Evolutionary conservation across 2,888 invertebrate species (phyloP).

Genomic region (Myathropa florea): DNA sequence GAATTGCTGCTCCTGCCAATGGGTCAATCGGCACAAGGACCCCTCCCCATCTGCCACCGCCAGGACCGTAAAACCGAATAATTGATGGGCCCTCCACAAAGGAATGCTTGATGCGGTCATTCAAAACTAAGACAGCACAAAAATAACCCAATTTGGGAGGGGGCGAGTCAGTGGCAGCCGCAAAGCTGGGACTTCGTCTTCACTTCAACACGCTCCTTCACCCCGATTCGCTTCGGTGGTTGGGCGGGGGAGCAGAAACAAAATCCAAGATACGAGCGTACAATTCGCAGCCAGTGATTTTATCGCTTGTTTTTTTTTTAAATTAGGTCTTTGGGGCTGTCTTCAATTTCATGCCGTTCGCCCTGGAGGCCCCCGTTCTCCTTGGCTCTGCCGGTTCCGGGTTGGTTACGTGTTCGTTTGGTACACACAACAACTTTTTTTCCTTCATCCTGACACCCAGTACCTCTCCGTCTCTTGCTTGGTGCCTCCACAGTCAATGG

Average conservation of each 20-base stretch:
- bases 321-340: constrained; percentile 31
- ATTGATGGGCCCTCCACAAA: constrained; percentile 13
- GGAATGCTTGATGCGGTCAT: constrained; percentile 2
- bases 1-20: background rate
- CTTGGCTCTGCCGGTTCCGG: background rate
- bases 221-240: background rate
- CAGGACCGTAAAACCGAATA: background rate
- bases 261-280: background rate
- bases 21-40: background rate
- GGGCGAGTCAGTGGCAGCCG: constrained; percentile 19
- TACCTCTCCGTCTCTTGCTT: no score
- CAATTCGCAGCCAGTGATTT: constrained; percentile 7
- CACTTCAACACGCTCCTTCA: no score
- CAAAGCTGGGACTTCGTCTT: constrained; percentile 4
- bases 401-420: background rate
- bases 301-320: constrained; percentile 6
- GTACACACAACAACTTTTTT: background rate
- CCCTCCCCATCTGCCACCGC: background rate
- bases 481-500: no score
- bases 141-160: constrained; percentile 20
- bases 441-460: background rate
- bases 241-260: background rate
- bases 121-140: constrained; percentile 14
- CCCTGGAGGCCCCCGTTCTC: background rate
- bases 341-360: constrained; percentile 32